Evolutionary conservation across 2,113 vertebrate species (phyloP).

Genomic region (Cettia cetti): DNA sequence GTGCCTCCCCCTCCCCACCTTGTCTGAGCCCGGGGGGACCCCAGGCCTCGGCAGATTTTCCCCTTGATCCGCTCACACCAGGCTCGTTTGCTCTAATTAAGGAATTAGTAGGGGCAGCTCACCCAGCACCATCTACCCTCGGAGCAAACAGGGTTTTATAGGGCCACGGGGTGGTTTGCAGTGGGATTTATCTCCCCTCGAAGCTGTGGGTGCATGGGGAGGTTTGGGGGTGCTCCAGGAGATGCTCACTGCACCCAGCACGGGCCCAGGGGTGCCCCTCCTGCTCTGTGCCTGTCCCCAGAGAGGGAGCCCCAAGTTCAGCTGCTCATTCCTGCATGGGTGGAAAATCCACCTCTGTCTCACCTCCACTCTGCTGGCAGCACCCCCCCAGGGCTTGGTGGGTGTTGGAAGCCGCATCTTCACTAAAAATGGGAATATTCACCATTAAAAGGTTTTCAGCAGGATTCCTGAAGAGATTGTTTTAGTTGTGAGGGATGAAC

Average conservation of each 20-base stretch:
- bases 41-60: neutral
- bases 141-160: neutral
- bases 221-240: fast-evolving
- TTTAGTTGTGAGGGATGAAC: fast-evolving
- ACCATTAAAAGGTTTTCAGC: neutral
- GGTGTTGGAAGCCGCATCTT: neutral
- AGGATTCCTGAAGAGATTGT: neutral
- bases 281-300: neutral
- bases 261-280: neutral
- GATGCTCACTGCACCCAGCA: fast-evolving
- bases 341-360: neutral
- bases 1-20: neutral
- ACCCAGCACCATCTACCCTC: fast-evolving
- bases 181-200: fast-evolving
- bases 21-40: neutral
- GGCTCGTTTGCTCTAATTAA: neutral
- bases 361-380: fast-evolving
- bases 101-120: neutral
- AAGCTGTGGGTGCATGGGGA: fast-evolving
- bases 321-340: fast-evolving
- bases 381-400: fast-evolving
- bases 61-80: neutral
- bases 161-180: fast-evolving
- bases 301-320: fast-evolving
- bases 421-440: neutral